These are phyloP conservation scores for Caenorhabditis inopinata DNA, from an alignment of 1,140 invertebrate species.

Conservation along the genomic window DNA sequence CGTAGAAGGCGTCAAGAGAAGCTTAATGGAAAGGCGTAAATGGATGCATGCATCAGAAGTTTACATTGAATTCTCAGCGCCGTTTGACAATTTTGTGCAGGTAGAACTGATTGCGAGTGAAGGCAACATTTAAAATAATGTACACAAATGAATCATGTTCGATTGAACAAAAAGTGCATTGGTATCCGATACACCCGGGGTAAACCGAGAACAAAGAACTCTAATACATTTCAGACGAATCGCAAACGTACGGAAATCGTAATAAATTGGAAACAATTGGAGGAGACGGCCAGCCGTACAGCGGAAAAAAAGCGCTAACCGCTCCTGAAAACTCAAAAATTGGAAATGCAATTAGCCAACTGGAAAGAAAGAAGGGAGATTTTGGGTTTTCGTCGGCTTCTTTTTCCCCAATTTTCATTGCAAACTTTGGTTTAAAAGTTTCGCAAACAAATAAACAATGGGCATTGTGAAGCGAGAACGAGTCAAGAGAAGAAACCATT, in stretches of 20 bases:
- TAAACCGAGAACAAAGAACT: background rate
- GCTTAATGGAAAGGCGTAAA: too few species aligned
- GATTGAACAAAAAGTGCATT: background rate
- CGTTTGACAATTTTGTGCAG: too few species aligned
- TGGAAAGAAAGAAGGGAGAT: background rate
- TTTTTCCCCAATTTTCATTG: background rate
- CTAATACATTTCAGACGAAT: background rate
- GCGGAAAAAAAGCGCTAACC: too few species aligned
- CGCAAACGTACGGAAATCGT: background rate
- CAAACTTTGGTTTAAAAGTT: constrained; percentile 30
- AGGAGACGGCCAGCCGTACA: background rate
- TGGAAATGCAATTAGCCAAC: background rate
- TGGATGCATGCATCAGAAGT: too few species aligned
- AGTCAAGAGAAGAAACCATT: constrained; percentile 16
- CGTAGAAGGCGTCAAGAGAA: too few species aligned
- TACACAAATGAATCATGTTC: constrained; percentile 26
- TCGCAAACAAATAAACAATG: constrained; percentile 33
- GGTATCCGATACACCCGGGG: background rate
- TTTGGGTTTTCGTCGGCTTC: background rate
- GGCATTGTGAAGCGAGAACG: background rate
- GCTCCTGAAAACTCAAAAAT: too few species aligned
- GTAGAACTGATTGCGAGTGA: background rate
- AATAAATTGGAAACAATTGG: constrained; percentile 1
- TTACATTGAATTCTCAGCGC: too few species aligned
- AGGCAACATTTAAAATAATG: background rate